These are phyloP conservation scores for Rhinogobius similis DNA, from an alignment of 2,113 vertebrate genomes.

Conservation along the genomic window DNA sequence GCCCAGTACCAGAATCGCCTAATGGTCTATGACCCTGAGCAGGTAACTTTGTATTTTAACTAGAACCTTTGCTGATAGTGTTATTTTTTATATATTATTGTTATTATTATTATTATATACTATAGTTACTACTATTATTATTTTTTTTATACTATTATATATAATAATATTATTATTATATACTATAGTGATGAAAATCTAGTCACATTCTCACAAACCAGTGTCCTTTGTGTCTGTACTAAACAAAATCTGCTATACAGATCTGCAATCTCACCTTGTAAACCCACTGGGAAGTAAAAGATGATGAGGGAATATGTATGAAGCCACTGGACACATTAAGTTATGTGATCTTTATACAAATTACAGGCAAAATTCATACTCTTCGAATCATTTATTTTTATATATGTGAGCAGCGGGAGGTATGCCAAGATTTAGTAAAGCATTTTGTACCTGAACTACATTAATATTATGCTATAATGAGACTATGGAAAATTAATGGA, in stretches of 20 bases:
- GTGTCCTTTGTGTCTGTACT: no score
- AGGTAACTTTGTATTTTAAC: constrained; percentile 74
- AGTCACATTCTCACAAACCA: no score
- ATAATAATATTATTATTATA: no score
- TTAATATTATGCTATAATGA: constrained; percentile 19
- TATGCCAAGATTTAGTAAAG: background rate
- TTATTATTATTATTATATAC: no score
- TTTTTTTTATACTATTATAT: no score
- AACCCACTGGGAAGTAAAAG: background rate
- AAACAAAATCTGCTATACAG: no score
- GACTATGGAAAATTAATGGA: constrained; percentile 16
- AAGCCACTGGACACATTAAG: background rate
- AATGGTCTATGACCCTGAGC: constrained; percentile 95
- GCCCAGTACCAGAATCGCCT: constrained; percentile 97
- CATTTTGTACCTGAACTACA: constrained; percentile 8
- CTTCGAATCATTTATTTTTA: background rate
- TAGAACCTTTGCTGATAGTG: background rate
- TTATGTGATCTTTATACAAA: background rate
- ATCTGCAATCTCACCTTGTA: background rate
- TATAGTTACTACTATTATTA: no score
- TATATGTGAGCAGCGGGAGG: background rate
- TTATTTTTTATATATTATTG: no score
- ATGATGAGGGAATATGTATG: background rate
- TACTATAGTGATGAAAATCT: no score
- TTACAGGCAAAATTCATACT: background rate